Conservation (phyloP, 2,113 vertebrate species). For the Nesospiza acunhae region DNA sequence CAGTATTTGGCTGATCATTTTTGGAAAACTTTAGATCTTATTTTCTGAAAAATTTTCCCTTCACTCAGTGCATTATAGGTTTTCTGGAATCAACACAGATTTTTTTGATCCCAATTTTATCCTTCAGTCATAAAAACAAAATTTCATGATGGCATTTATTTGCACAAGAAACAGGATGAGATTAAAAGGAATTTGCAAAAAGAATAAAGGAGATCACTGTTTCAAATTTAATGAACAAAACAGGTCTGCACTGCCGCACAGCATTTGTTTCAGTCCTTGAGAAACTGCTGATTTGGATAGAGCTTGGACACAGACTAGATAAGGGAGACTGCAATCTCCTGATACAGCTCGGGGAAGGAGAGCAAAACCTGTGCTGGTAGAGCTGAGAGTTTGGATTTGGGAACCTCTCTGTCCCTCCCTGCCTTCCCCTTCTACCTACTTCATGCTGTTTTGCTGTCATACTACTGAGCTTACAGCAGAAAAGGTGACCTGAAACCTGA, state of each 20-base stretch:
- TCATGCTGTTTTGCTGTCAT: neutral
- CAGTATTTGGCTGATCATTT: neutral
- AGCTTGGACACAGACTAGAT: neutral
- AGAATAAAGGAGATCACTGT: neutral
- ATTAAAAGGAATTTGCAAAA: neutral
- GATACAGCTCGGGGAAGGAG: neutral
- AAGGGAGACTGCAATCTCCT: neutral
- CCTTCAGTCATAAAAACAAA: neutral
- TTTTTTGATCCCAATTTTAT: neutral
- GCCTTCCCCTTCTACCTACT: neutral
- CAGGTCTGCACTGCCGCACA: neutral
- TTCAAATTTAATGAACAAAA: slow-evolving; percentile 4
- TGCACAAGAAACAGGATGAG: neutral
- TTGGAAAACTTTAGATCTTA: neutral
- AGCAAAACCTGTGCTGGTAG: neutral
- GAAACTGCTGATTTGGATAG: neutral
- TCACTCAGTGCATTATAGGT: neutral
- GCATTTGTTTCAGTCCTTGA: neutral
- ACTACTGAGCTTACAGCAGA: neutral
- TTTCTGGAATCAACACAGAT: neutral
- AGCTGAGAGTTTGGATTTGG: neutral
- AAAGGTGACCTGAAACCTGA: neutral
- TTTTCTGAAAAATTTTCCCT: neutral
- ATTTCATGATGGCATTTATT: neutral
- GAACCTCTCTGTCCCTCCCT: neutral